Conservation (phyloP, 2,888 invertebrate species). For the Drosophila peninsularis region DNA sequence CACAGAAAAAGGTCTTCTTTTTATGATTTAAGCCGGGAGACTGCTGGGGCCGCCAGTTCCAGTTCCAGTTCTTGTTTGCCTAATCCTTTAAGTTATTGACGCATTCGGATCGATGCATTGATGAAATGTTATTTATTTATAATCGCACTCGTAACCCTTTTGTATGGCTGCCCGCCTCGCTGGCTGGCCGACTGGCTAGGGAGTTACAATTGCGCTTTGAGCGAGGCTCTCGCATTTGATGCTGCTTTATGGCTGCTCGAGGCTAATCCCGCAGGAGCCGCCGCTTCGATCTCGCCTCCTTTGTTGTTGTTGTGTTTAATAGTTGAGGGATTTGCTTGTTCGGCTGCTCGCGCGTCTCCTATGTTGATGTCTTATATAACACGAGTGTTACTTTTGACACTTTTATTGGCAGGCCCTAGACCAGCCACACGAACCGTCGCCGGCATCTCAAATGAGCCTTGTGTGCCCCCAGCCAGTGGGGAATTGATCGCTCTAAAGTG, state of each 20-base stretch:
- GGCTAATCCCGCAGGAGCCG: slow-evolving; percentile 73
- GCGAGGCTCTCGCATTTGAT: slow-evolving; percentile 26
- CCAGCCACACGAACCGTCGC: slow-evolving; percentile 50
- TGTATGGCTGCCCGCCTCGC: slow-evolving; percentile 29
- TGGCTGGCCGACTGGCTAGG: not conserved
- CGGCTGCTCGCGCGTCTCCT: slow-evolving; percentile 18
- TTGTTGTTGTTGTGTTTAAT: slow-evolving; percentile 63
- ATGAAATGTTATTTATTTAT: slow-evolving; percentile 81
- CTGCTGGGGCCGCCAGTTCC: slow-evolving; percentile 1
- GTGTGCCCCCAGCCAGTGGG: slow-evolving; percentile 36
- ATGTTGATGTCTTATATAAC: slow-evolving; percentile 77
- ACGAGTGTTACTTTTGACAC: slow-evolving; percentile 80
- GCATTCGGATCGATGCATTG: slow-evolving; percentile 61
- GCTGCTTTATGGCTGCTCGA: slow-evolving; percentile 60
- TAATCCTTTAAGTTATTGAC: slow-evolving; percentile 80
- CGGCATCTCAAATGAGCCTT: slow-evolving; percentile 32
- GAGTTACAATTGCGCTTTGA: slow-evolving; percentile 11
- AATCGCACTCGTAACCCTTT: slow-evolving; percentile 65
- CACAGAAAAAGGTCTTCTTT: slow-evolving; percentile 31
- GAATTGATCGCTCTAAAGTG: slow-evolving; percentile 74
- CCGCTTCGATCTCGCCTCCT: slow-evolving; percentile 38
- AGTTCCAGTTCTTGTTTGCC: slow-evolving; percentile 36
- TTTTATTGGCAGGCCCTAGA: slow-evolving; percentile 68
- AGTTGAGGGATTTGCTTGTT: slow-evolving; percentile 69
- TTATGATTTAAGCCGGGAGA: slow-evolving; percentile 71